Evolutionary conservation across 2,888 invertebrate species (phyloP), one percentile per base, ranked within the genome.

Genomic region (Machimus rusticus): DNA sequence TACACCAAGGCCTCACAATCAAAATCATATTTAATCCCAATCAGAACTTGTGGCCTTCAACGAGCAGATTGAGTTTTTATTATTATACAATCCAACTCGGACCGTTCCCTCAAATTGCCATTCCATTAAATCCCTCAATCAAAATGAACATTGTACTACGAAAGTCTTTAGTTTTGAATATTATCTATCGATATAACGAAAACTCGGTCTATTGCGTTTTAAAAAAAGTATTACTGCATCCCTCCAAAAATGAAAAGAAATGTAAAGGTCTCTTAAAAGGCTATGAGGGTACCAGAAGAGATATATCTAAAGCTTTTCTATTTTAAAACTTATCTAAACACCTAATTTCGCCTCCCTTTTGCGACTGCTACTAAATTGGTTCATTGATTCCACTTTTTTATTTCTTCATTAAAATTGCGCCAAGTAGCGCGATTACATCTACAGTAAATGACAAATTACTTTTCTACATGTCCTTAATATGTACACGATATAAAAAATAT

Each of bases 401-500:
- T 57, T 19, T 28, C 19, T 55, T 55, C 19, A 46, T 46, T 46
- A 46, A 66, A 66, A 66, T 19, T 23, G 66, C 66, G 66, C 66
- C 16, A 28, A 66, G 28, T 28, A 19, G 66, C 66, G 66, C 66
- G 19, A 66, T 81, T 57, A 82, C 2, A 82, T 57, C 37, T 82
- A 66, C 0, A 23, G 31, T 39, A 34, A 79, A 37, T 57, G 57
- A 82, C 82, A 82, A 51, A 31, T 81, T 31, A 82, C 55, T 31
- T 66, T n/a, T 34, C 43, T 82, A 55, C 55, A 57, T 51, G 28
- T 76, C n/a, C 34, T 57, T 82, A 55, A 34, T 82, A 82, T 82
- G 31, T 82, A 82, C 82, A 82, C 66, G 66, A 82, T 82, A 82
- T 57, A 82, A 82, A 81, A 57, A 82, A 57, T 82, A 82, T 82